phyloP scores from a whole-genome alignment of 2,888 invertebrate genomes.

The Lacanobia wlatinum region DNA sequence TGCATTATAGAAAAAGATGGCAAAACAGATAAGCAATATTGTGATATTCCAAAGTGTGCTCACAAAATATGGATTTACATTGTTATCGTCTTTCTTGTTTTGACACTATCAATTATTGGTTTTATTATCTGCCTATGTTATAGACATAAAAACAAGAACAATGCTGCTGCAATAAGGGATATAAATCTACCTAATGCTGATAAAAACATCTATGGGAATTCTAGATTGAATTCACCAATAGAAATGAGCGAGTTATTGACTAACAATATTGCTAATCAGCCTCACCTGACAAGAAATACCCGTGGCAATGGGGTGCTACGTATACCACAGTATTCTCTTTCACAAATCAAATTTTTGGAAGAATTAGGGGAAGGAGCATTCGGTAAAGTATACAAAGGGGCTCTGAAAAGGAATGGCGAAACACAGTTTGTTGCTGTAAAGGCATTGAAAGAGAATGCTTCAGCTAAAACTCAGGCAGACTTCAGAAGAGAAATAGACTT shows the following conservation, averaged over 20 bases:
- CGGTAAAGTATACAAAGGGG: slow-evolving; percentile 99
- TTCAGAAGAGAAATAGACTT: slow-evolving; percentile 98
- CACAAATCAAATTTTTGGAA: slow-evolving; percentile 96
- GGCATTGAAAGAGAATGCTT: slow-evolving; percentile 98
- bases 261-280: slow-evolving; percentile 87
- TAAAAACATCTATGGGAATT: slow-evolving; percentile 96
- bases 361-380: slow-evolving; percentile 99
- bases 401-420: slow-evolving; percentile 93
- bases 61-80: slow-evolving; percentile 96
- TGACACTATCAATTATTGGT: slow-evolving; percentile 86
- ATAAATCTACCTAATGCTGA: slow-evolving; percentile 93
- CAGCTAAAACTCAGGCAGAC: slow-evolving; percentile 97
- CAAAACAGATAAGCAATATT: slow-evolving; percentile 94
- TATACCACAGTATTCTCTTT: slow-evolving; percentile 96
- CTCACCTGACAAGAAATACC: slow-evolving; percentile 85
- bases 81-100: slow-evolving; percentile 91
- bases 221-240: slow-evolving; percentile 94
- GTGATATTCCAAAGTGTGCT: slow-evolving; percentile 97
- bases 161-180: slow-evolving; percentile 92
- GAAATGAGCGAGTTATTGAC: slow-evolving; percentile 95
- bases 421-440: slow-evolving; percentile 97
- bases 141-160: slow-evolving; percentile 89
- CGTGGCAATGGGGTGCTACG: slow-evolving; percentile 90
- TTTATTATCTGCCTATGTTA: slow-evolving; percentile 92
- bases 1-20: slow-evolving; percentile 94